Evolutionary conservation across 2,113 vertebrate genomes (phyloP), one percentile per base, ranked within the genome.

Genomic region (Cercocebus atys): DNA sequence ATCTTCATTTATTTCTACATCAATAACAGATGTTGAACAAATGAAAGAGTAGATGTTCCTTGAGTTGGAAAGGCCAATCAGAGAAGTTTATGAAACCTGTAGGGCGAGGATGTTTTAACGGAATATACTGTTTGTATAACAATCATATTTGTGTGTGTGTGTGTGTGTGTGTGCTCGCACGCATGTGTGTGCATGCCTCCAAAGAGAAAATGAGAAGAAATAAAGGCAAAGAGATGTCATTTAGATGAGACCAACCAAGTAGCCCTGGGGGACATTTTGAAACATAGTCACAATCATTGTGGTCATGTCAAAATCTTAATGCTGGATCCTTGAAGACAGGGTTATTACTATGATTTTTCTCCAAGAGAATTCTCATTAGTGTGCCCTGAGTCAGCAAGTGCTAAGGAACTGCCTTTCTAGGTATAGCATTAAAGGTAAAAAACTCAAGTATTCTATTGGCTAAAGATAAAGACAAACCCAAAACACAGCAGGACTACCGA

Each of bases 131-230:
- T 9, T 84, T 89, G 10, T 68, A 8, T 40, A 83, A 12, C 27
- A 72, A 66, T 22, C 38, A 17, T 61, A 1, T 1, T 32, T 66
- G 6, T 70, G 10, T 82, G 14, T 25, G 5, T 84, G 1, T 7
- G n/a, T 76, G 45, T 57, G 17, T 80, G 43, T 50, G 7, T 8
- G 18, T 20, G 4, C 40, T 0, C 47, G 5, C 38, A 6, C 40
- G 0, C 55, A 27, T n/a, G 3, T 7, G 7, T 38, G 9, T n/a
- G 2, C 64, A 27, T n/a, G 3, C 20, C 25, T 61, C 4, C 5
- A 57, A n/a, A 79, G 57, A 96, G 25, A 96, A 73, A 64, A 20
- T 7, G 35, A 40, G 70, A 38, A 72, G 17, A 83, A 43, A 73
- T 9, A 85, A 55, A 86, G 14, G 1, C 75, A 83, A 78, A 81